phyloP scores from a whole-genome alignment of 2,113 vertebrate species.

The Phalacrocorax carbo region DNA sequence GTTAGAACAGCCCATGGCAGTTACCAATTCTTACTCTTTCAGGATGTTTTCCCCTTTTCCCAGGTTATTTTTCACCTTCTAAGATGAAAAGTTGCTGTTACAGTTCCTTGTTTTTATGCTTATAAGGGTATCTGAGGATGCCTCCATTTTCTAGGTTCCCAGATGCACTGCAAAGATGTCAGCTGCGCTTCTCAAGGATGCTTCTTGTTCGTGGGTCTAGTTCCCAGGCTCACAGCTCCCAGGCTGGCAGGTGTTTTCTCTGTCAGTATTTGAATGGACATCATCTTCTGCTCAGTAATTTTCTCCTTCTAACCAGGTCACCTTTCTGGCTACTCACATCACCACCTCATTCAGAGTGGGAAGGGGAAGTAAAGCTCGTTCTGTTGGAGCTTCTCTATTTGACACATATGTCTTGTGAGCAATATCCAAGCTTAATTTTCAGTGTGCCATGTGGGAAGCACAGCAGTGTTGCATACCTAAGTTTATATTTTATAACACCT shows the following conservation, averaged over 20 bases:
- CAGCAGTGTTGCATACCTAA: neutral
- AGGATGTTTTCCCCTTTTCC: neutral
- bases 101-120: neutral
- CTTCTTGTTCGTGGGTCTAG: neutral
- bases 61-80: neutral
- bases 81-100: neutral
- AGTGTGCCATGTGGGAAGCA: neutral
- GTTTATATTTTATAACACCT: neutral
- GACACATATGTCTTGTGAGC: neutral
- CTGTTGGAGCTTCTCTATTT: neutral
- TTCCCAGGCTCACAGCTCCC: neutral
- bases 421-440: neutral
- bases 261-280: neutral
- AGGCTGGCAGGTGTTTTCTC: neutral
- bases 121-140: neutral
- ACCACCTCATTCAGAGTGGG: fast-evolving
- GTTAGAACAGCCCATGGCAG: neutral
- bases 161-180: neutral
- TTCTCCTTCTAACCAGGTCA: neutral
- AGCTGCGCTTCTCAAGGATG: neutral
- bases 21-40: neutral
- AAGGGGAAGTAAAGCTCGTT: neutral
- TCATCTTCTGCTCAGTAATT: neutral
- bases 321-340: neutral
- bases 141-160: neutral